A percentile compares a stretch with the other conserved stretches of the same genome.
Conservation (phyloP, 2,797 vertebrate genomes). For the Rhabdophis nuchalis region DNA sequence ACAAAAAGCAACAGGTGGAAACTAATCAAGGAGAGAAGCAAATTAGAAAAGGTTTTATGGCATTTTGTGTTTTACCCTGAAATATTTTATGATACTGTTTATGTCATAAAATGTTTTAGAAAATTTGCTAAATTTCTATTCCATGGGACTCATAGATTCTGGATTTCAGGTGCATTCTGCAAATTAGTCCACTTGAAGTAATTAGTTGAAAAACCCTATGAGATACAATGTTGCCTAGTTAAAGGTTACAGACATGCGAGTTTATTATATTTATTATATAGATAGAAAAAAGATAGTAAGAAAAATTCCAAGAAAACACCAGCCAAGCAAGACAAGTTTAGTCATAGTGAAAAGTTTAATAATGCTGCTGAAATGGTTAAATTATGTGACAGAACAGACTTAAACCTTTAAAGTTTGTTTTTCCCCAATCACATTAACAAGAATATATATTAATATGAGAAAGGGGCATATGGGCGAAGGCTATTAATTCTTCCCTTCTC, state of each 20-base stretch:
- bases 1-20: no score
- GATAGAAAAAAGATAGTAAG: background rate
- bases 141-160: no score
- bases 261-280: no score
- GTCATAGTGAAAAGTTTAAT: background rate
- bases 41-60: no score
- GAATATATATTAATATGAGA: background rate
- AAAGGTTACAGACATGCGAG: no score
- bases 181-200: no score
- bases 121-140: no score
- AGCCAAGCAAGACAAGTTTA: background rate
- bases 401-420: no score
- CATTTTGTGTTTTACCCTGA: background rate
- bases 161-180: no score
- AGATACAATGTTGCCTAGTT: no score
- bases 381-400: background rate
- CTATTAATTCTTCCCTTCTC: background rate
- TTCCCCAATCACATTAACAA: background rate
- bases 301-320: background rate
- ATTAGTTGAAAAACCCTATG: no score
- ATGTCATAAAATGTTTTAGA: background rate
- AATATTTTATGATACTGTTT: background rate
- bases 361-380: background rate
- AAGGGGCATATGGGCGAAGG: background rate
- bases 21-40: no score